phyloP scores from a whole-genome alignment of 2,888 invertebrate species.

The Drosophila infuscata region DNA sequence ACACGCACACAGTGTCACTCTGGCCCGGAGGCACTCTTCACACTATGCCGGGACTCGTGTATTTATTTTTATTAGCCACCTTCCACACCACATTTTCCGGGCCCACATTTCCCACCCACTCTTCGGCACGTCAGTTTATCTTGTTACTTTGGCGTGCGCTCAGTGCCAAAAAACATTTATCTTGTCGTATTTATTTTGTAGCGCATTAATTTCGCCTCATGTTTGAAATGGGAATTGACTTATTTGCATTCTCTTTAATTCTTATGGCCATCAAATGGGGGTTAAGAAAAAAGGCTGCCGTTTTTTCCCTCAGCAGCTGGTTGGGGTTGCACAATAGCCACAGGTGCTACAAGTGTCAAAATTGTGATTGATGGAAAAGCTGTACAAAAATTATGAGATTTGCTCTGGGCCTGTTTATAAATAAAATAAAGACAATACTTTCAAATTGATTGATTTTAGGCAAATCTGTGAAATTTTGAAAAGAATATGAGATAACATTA shows the following conservation, averaged over 20 bases:
- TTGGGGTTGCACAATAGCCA: slow-evolving; percentile 39
- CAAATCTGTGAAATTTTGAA: slow-evolving; percentile 15
- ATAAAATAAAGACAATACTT: slow-evolving; percentile 1
- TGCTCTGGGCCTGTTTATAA: slow-evolving; percentile 28
- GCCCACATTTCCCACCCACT: neutral
- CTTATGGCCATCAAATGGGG: slow-evolving; percentile 56
- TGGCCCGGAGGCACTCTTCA: slow-evolving; percentile 57
- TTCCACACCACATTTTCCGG: neutral
- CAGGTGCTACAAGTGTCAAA: slow-evolving; percentile 69
- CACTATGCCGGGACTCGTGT: slow-evolving; percentile 65
- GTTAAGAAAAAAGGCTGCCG: slow-evolving; percentile 11
- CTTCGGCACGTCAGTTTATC: slow-evolving; percentile 45
- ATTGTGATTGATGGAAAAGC: slow-evolving; percentile 64
- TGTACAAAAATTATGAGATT: slow-evolving; percentile 59
- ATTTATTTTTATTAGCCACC: slow-evolving; percentile 74
- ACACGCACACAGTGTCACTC: slow-evolving; percentile 29
- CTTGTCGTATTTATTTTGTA: slow-evolving; percentile 78
- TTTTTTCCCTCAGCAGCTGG: neutral
- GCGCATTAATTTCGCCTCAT: slow-evolving; percentile 73
- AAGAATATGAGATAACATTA: neutral
- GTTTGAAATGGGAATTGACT: slow-evolving; percentile 72
- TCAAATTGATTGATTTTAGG: slow-evolving; percentile 43
- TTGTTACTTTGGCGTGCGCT: slow-evolving; percentile 60
- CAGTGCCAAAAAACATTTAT: slow-evolving; percentile 67
- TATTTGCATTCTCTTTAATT: slow-evolving; percentile 76